These are phyloP conservation scores for Passerculus sandwichensis DNA, from an alignment of 2,797 vertebrate species.

Conservation along the genomic window DNA sequence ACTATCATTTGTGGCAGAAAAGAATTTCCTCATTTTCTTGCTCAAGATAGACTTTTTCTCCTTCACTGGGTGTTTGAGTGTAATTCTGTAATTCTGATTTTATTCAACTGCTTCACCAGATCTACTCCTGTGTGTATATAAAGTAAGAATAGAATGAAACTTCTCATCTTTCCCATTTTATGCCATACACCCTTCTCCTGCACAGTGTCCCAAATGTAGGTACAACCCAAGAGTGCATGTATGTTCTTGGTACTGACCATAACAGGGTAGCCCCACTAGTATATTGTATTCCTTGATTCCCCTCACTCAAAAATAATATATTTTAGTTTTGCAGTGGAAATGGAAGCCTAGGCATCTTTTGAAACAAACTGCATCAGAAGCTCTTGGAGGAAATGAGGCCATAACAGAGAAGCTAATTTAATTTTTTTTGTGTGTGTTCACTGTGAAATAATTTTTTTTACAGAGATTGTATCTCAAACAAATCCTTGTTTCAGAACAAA, in stretches of 20 bases:
- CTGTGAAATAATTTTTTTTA: background rate
- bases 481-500: background rate
- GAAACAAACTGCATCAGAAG: background rate
- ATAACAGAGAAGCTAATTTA: background rate
- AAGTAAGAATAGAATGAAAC: background rate
- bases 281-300: background rate
- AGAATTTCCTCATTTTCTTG: background rate
- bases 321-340: background rate
- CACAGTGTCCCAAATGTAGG: background rate
- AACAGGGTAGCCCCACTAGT: background rate
- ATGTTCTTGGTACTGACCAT: background rate
- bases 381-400: background rate
- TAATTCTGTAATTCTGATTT: background rate
- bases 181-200: background rate
- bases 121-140: background rate
- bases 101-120: background rate
- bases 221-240: background rate
- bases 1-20: background rate
- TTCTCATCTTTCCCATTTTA: background rate
- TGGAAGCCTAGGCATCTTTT: background rate
- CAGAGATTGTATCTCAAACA: background rate
- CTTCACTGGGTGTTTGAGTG: background rate
- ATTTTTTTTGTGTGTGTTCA: background rate
- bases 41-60: background rate
- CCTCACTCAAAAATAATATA: background rate